These are phyloP conservation scores for Catharus bicknelli DNA, from an alignment of 2,113 vertebrate genomes.

Conservation along the genomic window DNA sequence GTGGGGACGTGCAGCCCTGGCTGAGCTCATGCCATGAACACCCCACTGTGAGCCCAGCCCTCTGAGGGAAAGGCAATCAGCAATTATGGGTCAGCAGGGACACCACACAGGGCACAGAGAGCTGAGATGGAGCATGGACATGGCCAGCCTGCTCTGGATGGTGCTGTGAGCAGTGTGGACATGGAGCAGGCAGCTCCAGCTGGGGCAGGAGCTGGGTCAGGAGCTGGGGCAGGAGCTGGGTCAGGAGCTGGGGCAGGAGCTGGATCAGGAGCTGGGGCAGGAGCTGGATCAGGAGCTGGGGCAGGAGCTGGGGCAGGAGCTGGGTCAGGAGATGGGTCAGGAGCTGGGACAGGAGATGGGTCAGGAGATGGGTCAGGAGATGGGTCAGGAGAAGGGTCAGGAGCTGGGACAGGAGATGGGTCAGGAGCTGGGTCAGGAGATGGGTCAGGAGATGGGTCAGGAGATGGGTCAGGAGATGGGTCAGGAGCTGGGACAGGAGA, in stretches of 20 bases:
- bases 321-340: neutral
- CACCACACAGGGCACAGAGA: rapidly evolving
- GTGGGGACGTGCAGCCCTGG: rapidly evolving
- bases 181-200: neutral
- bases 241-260: neutral
- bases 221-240: neutral
- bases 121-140: rapidly evolving
- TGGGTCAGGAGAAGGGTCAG: too few species aligned
- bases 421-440: too few species aligned
- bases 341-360: neutral
- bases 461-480: too few species aligned
- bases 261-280: neutral
- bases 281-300: neutral
- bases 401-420: neutral
- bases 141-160: rapidly evolving
- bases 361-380: too few species aligned
- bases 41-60: neutral
- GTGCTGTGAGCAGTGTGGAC: neutral
- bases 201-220: neutral
- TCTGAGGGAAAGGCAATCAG: neutral
- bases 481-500: neutral
- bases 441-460: too few species aligned
- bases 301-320: neutral
- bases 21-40: rapidly evolving
- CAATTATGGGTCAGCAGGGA: neutral